Evolutionary conservation across 2,888 invertebrate species (phyloP), one percentile per base, ranked within the genome.

Genomic region (Xestia rhomboidea): DNA sequence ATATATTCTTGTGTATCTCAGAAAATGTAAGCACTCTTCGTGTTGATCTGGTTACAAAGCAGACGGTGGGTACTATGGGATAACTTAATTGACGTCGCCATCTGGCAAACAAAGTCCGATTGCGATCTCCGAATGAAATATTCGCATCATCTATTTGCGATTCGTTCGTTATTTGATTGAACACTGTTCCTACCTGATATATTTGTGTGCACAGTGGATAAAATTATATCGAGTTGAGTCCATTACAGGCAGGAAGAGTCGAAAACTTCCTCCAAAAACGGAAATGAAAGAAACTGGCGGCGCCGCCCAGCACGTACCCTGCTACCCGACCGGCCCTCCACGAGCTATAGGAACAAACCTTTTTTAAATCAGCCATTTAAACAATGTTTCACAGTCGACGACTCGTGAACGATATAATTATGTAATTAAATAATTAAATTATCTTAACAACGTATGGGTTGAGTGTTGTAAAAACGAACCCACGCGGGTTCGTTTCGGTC

Each of bases 201-300:
- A 84, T 86, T 83, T 89, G 85, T 85, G 78, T 79, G 82, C 72
- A 82, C 81, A 85, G 70, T 84, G 86, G 82, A 86, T 85, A 90
- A 89, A 91, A 91, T 90, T 87, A 88, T 85, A 82, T 88, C 85
- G 86, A 89, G 90, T 87, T 88, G 89, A 92, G 90, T 92, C 93
- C 91, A 93, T 93, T 93, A 93, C 89, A 90, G 89, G 85, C 93
- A 93, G 93, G 93, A 94, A 94, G 91, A 93, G 92, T 90, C 90
- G 90, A 91, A 92, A 93, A 89, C 90, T 92, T 91, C 90, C 90
- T 91, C 88, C 87, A 88, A 87, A 89, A 90, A 85, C 93, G 94
- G 93, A 94, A 94, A 94, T 93, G 93, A 94, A 93, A 93, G 93
- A 91, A 91, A 90, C 91, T 91, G 92, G 83, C 90, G 90, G 81